Evolutionary conservation across 2,113 vertebrate genomes (phyloP), one percentile per base, ranked within the genome.

Genomic region (Puffinus mauretanicus): DNA sequence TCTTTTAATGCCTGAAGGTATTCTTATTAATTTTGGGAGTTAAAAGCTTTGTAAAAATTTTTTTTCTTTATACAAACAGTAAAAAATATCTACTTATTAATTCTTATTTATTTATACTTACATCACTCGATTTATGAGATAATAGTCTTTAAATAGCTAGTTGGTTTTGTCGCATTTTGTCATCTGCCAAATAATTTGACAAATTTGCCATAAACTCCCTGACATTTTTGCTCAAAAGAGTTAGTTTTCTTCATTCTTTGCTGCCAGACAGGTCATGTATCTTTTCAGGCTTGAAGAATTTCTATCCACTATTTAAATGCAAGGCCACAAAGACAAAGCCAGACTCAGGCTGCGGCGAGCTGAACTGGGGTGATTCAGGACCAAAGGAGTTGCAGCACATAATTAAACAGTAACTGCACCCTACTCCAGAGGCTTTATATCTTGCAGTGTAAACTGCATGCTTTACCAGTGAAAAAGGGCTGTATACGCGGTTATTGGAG

Each of bases 241-340:
- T 94, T 95, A 72, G 86, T 95, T 95, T 95, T 89, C 89, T 94
- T 91, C 75, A 73, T 95, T 95, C 91, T 95, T 82, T 88, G 32
- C 81, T 93, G 95, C 88, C 91, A 95, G 96, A 94, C 89, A 97
- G 95, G 94, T 96, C 84, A 32, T 91, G 87, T 87, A 95, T 94
- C 89, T 97, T 94, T 95, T 91, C 96, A 95, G 75, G 75, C 86
- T 62, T 42, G 78, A 97, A 94, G 95, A 96, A 96, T 96, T 97
- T 94, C 95, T 91, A 61, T 85, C 91, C 57, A 93, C 94, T 72
- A 96, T 97, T 97, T 96, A 95, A 96, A 95, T 93, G 94, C 95
- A 82, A 94, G 93, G 71, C 91, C 91, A 95, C 84, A 91, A 84
- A 95, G 91, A 82, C 91, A 94, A 95, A 89, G 89, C 70, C 86